Conservation (phyloP, 1,140 invertebrate genomes). For the Drosophila pallidifrons region DNA sequence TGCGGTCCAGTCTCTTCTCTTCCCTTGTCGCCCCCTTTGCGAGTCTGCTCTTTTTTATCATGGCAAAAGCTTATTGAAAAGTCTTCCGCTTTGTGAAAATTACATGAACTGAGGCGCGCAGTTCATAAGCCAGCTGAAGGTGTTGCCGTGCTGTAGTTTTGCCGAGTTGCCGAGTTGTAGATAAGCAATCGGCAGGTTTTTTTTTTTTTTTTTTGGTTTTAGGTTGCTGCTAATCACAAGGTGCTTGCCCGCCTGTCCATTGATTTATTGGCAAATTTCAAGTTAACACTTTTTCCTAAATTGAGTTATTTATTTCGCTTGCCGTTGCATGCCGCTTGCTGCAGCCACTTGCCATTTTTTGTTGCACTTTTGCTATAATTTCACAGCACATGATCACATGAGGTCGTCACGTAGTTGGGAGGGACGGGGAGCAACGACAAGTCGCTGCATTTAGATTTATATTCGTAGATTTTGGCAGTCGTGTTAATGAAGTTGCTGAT, state of each 20-base stretch:
- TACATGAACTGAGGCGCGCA: slow-evolving; percentile 8
- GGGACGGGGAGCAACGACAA: slow-evolving; percentile 2
- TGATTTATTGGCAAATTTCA: slow-evolving; percentile 78
- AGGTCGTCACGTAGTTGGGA: slow-evolving; percentile 53
- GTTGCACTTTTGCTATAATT: slow-evolving; percentile 39
- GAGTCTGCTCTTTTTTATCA: not conserved
- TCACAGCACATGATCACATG: slow-evolving; percentile 33
- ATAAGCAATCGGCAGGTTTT: slow-evolving; percentile 60
- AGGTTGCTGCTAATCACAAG: slow-evolving; percentile 68
- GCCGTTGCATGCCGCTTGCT: slow-evolving; percentile 27
- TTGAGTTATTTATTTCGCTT: slow-evolving; percentile 75
- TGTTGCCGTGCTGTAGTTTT: slow-evolving; percentile 22
- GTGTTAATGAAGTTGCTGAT: slow-evolving; percentile 77
- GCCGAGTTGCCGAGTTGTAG: slow-evolving; percentile 20
- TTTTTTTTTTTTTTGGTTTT: slow-evolving; percentile 4
- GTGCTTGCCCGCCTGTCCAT: slow-evolving; percentile 52
- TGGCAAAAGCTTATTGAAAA: slow-evolving; percentile 59
- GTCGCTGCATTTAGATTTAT: slow-evolving; percentile 64
- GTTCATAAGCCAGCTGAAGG: slow-evolving; percentile 5
- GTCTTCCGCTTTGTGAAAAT: slow-evolving; percentile 61
- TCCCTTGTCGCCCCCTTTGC: not conserved
- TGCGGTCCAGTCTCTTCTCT: slow-evolving; percentile 28
- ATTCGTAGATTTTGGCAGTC: slow-evolving; percentile 75
- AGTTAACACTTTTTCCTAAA: slow-evolving; percentile 78
- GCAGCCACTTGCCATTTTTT: slow-evolving; percentile 18